Evolutionary conservation across 2,797 vertebrate species (phyloP).

Genomic region (Iguana delicatissima): DNA sequence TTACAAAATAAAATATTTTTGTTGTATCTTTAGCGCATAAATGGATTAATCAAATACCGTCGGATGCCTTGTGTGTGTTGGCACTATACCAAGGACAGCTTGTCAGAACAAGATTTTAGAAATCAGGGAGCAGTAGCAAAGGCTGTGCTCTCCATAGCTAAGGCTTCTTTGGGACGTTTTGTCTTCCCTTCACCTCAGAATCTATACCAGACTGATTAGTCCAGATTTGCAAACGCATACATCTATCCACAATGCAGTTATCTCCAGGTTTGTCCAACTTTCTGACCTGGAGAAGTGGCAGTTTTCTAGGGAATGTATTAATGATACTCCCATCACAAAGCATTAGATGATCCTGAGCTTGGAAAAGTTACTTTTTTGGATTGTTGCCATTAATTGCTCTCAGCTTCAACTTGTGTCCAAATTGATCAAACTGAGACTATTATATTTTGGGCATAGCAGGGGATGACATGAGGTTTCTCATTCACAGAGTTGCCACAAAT

Average conservation of each 20-base stretch:
- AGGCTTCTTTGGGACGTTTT: not conserved
- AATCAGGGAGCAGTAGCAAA: not conserved
- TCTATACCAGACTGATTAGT: not conserved
- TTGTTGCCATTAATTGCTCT: not conserved
- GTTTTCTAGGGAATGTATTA: not conserved
- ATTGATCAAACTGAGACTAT: too few relatives aligned
- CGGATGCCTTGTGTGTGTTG: constrained; percentile 13
- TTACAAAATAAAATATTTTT: not conserved
- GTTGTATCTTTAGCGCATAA: constrained; percentile 15
- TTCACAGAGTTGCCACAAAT: too few relatives aligned
- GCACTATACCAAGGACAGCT: not conserved
- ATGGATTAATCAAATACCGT: not conserved
- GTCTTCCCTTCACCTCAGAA: not conserved
- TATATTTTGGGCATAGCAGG: too few relatives aligned
- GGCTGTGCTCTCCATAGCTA: not conserved
- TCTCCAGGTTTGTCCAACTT: too few relatives aligned
- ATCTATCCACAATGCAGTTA: not conserved
- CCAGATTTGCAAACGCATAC: not conserved
- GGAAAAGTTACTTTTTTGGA: not conserved
- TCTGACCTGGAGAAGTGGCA: not conserved
- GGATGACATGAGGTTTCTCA: too few relatives aligned
- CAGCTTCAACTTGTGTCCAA: too few relatives aligned
- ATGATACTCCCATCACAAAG: not conserved
- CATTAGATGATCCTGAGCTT: not conserved
- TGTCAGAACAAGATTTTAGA: constrained; percentile 28